Evolutionary conservation across 2,888 invertebrate genomes (phyloP).

Genomic region (Adelognathus sp.): DNA sequence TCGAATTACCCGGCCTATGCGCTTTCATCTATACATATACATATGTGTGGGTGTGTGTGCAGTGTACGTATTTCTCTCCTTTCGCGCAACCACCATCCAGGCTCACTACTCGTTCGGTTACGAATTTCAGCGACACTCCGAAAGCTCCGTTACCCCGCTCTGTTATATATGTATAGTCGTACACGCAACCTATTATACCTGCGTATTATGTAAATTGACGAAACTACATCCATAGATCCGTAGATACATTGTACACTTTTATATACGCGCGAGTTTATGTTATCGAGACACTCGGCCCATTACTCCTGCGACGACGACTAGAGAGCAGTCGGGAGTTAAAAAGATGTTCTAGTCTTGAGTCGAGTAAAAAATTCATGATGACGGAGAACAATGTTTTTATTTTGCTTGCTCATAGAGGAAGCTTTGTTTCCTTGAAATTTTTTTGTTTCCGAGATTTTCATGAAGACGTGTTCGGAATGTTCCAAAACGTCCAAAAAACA

Average conservation of each 20-base stretch:
- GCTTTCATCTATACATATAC: constrained; percentile 6
- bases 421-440: too few relatives aligned
- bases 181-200: not conserved
- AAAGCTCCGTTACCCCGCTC: constrained; percentile 17
- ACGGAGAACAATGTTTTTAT: too few relatives aligned
- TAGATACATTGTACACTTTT: not conserved
- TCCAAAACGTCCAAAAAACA: too few relatives aligned
- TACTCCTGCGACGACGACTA: too few relatives aligned
- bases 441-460: too few relatives aligned
- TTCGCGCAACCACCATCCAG: not conserved
- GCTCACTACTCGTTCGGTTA: constrained; percentile 25
- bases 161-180: not conserved
- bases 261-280: not conserved
- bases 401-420: too few relatives aligned
- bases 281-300: too few relatives aligned
- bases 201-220: not conserved
- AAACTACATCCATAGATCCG: not conserved
- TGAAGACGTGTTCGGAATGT: too few relatives aligned
- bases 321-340: too few relatives aligned
- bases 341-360: too few relatives aligned
- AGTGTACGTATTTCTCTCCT: not conserved
- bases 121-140: constrained; percentile 47
- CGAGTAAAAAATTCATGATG: too few relatives aligned
- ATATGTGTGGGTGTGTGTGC: constrained; percentile 7
- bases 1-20: constrained; percentile 60